These are phyloP conservation scores for Sebastes fasciatus DNA, from an alignment of 2,113 vertebrate genomes.

Conservation along the genomic window DNA sequence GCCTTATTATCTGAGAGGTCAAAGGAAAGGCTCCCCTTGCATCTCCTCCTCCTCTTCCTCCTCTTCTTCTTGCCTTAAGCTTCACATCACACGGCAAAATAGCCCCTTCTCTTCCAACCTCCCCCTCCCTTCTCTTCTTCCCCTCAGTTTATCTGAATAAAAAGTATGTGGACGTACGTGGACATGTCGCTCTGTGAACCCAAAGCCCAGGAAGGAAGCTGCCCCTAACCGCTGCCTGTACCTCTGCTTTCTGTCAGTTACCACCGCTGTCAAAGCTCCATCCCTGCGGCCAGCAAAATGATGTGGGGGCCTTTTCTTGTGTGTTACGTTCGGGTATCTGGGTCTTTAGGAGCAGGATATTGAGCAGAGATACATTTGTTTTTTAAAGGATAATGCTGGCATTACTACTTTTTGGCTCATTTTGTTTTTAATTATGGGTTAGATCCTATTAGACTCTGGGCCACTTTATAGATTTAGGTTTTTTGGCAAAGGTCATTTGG, in stretches of 20 bases:
- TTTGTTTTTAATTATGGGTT: constrained; percentile 18
- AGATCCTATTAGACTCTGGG: neutral
- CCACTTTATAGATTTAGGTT: neutral
- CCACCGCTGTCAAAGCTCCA: constrained; percentile 54
- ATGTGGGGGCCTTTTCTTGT: constrained; percentile 23
- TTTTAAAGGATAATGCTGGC: neutral
- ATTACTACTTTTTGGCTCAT: neutral
- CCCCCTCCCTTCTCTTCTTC: neutral
- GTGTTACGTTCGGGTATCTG: constrained; percentile 25
- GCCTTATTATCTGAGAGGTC: constrained; percentile 46
- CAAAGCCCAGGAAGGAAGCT: constrained; percentile 70
- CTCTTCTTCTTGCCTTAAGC: constrained; percentile 33
- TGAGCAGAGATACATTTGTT: constrained; percentile 28
- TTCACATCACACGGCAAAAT: constrained; percentile 32
- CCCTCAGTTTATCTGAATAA: constrained; percentile 57
- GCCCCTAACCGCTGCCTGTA: constrained; percentile 54
- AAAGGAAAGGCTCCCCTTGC: constrained; percentile 33
- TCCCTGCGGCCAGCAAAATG: constrained; percentile 28
- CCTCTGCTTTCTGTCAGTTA: constrained; percentile 68
- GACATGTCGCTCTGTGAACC: constrained; percentile 54
- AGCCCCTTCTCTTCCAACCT: constrained; percentile 5
- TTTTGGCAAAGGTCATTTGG: constrained; percentile 5
- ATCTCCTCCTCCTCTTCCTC: constrained; percentile 26
- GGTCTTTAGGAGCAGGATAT: constrained; percentile 22
- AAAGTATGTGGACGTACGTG: constrained; percentile 62